A percentile compares a stretch with the other conserved stretches of the same genome.
phyloP scores from a whole-genome alignment of 2,113 vertebrate species.

The Leiothrix lutea region DNA sequence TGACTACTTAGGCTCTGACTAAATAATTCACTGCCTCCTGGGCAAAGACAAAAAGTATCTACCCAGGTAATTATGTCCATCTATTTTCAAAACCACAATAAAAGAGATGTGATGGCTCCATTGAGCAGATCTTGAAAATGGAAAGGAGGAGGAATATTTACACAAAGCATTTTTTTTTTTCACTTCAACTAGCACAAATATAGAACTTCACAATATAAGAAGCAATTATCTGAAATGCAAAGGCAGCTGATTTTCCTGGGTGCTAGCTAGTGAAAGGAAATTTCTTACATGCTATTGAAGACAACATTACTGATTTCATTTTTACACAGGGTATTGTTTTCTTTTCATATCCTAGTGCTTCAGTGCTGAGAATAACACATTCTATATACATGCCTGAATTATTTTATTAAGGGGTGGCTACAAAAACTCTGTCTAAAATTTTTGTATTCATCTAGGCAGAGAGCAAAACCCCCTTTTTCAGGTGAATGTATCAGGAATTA shows the following conservation, averaged over 20 bases:
- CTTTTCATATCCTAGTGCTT: constrained; percentile 19
- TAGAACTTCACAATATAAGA: background rate
- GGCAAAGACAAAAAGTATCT: background rate
- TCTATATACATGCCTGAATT: constrained; percentile 10
- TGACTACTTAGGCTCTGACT: background rate
- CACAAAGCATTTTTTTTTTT: constrained; percentile 35
- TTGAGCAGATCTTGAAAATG: constrained; percentile 15
- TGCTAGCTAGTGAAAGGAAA: background rate
- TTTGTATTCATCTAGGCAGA: background rate
- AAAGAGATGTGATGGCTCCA: constrained; percentile 8
- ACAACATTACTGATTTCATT: constrained; percentile 39
- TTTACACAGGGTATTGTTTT: background rate
- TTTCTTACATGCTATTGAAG: background rate
- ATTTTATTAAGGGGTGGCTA: constrained; percentile 14
- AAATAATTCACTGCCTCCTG: constrained; percentile 5
- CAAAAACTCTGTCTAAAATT: background rate
- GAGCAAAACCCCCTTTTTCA: background rate
- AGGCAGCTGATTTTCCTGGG: constrained; percentile 49
- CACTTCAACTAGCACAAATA: constrained; percentile 44
- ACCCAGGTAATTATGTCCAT: constrained; percentile 7
- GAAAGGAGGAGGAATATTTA: constrained; percentile 55
- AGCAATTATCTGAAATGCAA: constrained; percentile 51
- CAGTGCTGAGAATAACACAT: constrained; percentile 20
- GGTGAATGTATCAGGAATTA: background rate
- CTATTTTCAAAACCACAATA: constrained; percentile 26